A percentile compares a stretch with the other conserved stretches of the same genome.
Conservation (phyloP, 2,797 vertebrate species). For the Triplophysa bombifrons region DNA sequence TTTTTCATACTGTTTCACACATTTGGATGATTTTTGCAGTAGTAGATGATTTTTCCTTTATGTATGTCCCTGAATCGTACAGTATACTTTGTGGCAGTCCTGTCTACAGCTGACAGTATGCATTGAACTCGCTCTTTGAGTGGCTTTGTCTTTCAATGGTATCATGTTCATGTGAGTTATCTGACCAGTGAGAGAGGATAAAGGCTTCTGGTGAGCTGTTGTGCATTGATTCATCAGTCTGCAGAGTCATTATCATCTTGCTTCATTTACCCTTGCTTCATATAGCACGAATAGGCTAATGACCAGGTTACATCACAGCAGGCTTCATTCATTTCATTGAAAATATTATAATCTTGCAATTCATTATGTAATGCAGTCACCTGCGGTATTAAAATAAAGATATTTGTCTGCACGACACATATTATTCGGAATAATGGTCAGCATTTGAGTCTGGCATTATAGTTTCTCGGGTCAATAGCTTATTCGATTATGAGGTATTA, state of each 20-base stretch:
- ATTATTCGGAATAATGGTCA: slow-evolving; percentile 12
- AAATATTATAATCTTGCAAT: slow-evolving; percentile 29
- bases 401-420: slow-evolving; percentile 14
- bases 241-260: slow-evolving; percentile 46
- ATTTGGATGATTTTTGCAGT: not conserved
- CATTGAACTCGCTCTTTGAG: not conserved
- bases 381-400: slow-evolving; percentile 19
- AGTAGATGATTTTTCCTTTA: not conserved
- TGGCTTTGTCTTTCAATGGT: slow-evolving; percentile 42
- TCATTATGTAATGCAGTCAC: slow-evolving; percentile 23
- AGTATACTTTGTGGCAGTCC: not conserved
- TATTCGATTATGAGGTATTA: not conserved
- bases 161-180: slow-evolving; percentile 42
- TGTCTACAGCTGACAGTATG: slow-evolving; percentile 19
- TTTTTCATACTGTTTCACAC: too few species aligned
- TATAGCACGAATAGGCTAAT: slow-evolving; percentile 35
- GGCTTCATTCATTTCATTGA: slow-evolving; percentile 28
- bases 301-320: slow-evolving; percentile 39
- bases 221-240: slow-evolving; percentile 52
- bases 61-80: not conserved
- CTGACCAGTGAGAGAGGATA: slow-evolving; percentile 15
- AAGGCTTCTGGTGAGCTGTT: slow-evolving; percentile 34
- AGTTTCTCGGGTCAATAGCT: slow-evolving; percentile 21
- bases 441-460: slow-evolving; percentile 12
- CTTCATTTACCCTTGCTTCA: slow-evolving; percentile 54